phyloP scores from a whole-genome alignment of 2,113 vertebrate genomes.

The Dicerorhinus sumatrensis region DNA sequence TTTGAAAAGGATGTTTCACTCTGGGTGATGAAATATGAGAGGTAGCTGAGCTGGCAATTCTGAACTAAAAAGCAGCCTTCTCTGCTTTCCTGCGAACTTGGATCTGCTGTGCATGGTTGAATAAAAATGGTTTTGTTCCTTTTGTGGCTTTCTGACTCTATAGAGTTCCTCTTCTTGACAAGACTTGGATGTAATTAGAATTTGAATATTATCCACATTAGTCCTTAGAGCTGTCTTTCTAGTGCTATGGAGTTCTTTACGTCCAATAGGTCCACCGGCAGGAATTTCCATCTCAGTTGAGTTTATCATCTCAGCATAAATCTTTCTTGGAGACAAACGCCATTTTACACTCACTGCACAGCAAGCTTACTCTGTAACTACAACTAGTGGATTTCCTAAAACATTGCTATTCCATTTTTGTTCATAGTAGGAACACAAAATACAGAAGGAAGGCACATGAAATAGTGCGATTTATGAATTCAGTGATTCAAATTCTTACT shows the following conservation, averaged over 20 bases:
- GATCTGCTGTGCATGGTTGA: background rate
- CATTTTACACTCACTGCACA: background rate
- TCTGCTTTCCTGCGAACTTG: background rate
- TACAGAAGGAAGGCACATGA: background rate
- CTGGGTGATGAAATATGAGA: background rate
- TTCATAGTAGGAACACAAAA: background rate
- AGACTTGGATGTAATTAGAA: background rate
- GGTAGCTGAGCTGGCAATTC: background rate
- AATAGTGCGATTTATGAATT: background rate
- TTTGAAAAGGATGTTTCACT: background rate
- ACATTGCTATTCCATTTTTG: conserved; percentile 44
- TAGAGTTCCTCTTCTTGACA: background rate
- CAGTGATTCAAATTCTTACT: background rate
- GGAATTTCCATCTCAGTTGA: conserved; percentile 13
- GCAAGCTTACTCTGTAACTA: conserved; percentile 74
- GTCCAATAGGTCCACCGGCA: conserved; percentile 26
- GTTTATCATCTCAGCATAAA: conserved; percentile 30
- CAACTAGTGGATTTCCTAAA: conserved; percentile 77
- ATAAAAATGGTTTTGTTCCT: background rate
- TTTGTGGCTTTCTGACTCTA: background rate
- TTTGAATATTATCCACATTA: no score
- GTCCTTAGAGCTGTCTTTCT: background rate
- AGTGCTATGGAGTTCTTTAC: background rate
- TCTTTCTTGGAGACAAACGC: conserved; percentile 53
- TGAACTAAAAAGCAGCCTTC: no score